phyloP scores from a whole-genome alignment of 2,113 vertebrate species.

The Gambusia affinis region DNA sequence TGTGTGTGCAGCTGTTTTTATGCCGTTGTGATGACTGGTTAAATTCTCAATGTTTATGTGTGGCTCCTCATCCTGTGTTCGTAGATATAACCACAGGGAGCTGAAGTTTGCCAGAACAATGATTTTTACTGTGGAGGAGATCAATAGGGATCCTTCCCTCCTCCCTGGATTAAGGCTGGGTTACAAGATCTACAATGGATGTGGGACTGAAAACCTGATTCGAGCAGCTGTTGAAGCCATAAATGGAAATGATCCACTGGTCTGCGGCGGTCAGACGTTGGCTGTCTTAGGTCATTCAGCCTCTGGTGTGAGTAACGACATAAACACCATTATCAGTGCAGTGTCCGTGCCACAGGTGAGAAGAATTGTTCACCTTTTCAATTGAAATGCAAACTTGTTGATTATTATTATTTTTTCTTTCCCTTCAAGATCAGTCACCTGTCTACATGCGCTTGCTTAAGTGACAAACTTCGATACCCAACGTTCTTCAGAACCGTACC shows the following conservation, averaged over 20 bases:
- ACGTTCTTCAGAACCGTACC: slow-evolving; percentile 73
- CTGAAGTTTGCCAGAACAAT: slow-evolving; percentile 66
- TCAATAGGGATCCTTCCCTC: slow-evolving; percentile 58
- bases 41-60: not conserved
- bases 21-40: not conserved
- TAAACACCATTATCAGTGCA: slow-evolving; percentile 54
- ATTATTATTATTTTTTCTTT: not conserved
- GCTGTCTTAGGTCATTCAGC: slow-evolving; percentile 69
- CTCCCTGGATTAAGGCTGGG: slow-evolving; percentile 67
- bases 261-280: slow-evolving; percentile 46
- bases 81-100: slow-evolving; percentile 65
- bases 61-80: slow-evolving; percentile 17
- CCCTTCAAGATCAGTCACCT: slow-evolving; percentile 67
- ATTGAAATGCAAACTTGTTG: not conserved
- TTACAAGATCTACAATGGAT: slow-evolving; percentile 66
- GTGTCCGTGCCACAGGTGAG: slow-evolving; percentile 68
- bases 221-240: slow-evolving; percentile 63
- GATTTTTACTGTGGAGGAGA: slow-evolving; percentile 71
- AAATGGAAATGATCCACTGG: slow-evolving; percentile 20
- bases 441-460: slow-evolving; percentile 70
- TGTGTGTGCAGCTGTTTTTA: not conserved
- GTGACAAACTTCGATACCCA: slow-evolving; percentile 60
- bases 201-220: slow-evolving; percentile 59
- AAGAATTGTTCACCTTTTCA: not conserved
- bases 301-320: slow-evolving; percentile 60